Percentiles rank a stretch among this genome's conserved stretches.
Evolutionary conservation across 1,140 invertebrate genomes (phyloP).

Genomic region (Holcopasites calliopsidis): DNA sequence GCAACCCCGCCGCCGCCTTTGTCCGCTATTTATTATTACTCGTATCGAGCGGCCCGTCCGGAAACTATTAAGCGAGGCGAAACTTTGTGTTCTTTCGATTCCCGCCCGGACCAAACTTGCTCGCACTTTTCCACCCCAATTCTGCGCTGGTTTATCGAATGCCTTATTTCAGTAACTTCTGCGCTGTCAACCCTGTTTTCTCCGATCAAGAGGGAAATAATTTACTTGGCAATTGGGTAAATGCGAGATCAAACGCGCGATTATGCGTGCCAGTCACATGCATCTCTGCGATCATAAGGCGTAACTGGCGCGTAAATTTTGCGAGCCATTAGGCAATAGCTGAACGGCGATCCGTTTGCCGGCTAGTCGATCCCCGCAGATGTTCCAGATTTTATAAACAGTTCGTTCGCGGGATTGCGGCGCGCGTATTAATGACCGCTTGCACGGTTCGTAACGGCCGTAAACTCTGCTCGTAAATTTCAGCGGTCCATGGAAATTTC

Average conservation of each 20-base stretch:
- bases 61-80: slow-evolving; percentile 52
- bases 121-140: not conserved
- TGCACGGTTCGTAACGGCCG: not conserved
- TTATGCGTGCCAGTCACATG: no score
- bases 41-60: slow-evolving; percentile 57
- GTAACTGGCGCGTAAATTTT: not conserved
- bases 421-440: slow-evolving; percentile 4
- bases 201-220: no score
- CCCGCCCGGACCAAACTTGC: not conserved
- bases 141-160: slow-evolving; percentile 12
- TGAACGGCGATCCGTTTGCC: not conserved
- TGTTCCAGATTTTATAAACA: slow-evolving; percentile 31
- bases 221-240: no score
- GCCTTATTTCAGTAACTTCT: not conserved
- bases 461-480: slow-evolving; percentile 34
- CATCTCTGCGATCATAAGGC: no score
- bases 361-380: not conserved
- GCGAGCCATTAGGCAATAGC: not conserved
- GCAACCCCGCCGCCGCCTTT: not conserved
- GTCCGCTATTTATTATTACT: slow-evolving; percentile 72
- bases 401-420: slow-evolving; percentile 11
- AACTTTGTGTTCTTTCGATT: slow-evolving; percentile 65
- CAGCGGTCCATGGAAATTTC: slow-evolving; percentile 15
- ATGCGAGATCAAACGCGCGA: no score
- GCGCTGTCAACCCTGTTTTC: not conserved